Evolutionary conservation across 1,140 invertebrate genomes (phyloP).

Genomic region (Listronotus bonariensis): DNA sequence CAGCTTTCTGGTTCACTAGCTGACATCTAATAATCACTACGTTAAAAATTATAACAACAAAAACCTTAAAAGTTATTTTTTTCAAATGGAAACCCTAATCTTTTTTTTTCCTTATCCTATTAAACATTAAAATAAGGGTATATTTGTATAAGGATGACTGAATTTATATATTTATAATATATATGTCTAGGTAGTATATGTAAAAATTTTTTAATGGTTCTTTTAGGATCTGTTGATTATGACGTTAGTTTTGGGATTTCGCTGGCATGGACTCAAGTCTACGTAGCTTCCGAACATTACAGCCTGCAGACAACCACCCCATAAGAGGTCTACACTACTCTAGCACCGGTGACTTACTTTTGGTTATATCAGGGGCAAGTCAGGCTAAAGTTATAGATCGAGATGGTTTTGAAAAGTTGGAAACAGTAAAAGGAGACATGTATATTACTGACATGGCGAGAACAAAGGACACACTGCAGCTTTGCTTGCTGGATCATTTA

Average conservation of each 20-base stretch:
- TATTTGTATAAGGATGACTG: no score
- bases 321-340: constrained; percentile 92
- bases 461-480: constrained; percentile 94
- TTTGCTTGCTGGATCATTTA: constrained; percentile 90
- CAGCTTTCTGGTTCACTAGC: no score
- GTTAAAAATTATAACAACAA: no score
- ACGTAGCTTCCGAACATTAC: constrained; percentile 87
- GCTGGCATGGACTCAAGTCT: constrained; percentile 94
- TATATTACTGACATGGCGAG: constrained; percentile 93
- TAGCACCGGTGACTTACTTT: constrained; percentile 89
- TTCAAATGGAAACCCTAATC: no score
- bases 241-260: constrained; percentile 98
- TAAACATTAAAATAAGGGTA: no score
- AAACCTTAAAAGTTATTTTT: no score
- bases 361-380: constrained; percentile 90
- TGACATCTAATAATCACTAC: no score
- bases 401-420: constrained; percentile 94
- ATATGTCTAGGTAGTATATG: no score
- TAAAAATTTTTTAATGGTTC: not conserved
- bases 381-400: constrained; percentile 94
- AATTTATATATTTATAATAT: no score
- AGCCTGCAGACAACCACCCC: constrained; percentile 94
- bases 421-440: constrained; percentile 96
- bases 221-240: constrained; percentile 86
- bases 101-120: no score